Base-by-base conservation (phyloP, 2,113 vertebrate species). In the Lagenorhynchus albirostris region DNA sequence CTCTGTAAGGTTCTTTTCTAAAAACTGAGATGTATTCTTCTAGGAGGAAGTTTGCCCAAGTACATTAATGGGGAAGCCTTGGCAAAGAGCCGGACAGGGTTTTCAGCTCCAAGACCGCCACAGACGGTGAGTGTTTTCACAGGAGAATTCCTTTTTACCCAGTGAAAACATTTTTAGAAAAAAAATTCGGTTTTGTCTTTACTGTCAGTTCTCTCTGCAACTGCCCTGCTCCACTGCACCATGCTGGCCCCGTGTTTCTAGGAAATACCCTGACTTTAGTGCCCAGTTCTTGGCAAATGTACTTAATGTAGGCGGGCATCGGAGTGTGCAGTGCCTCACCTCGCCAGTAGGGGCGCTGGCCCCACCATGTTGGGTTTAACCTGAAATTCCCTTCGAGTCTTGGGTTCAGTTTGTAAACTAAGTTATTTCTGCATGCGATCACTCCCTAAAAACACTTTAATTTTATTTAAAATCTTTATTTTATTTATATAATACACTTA, bases 391-490 rank as follows among this genome's bases (percentile, higher is more conserved):
- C 44, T 62, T 84, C n/a, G 38, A 20, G 18, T 38, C 10, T 44
- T 60, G 11, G 8, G 63, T 81, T 85, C 50, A 33, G 68, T 73
- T 55, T 83, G 29, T 58, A 6, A 58, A 92, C 25, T 71, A 55
- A 53, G 53, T 91, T 92, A 50, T 92, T 93, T 93, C 41, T 85
- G 47, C 44, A 68, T 23, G 36, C 3, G 38, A 14, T 74, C 38
- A 91, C 7, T 87, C 31, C 12, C 25, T 76, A 89, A 94, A 50
- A 31, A 31, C 62, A 86, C 58, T 91, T 85, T 31, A 55, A 86
- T 94, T 92, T 95, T 79, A 81, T 74, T 93, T 96, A 50, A 90
- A 93, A 83, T 55, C 0, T 14, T 41, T 82, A 91, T 50, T 76
- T 74, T 91, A 94, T 93, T 88, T 74, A 67, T 67, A 14, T 80